phyloP scores from a whole-genome alignment of 2,113 vertebrate genomes.

The Corythaixoides concolor region DNA sequence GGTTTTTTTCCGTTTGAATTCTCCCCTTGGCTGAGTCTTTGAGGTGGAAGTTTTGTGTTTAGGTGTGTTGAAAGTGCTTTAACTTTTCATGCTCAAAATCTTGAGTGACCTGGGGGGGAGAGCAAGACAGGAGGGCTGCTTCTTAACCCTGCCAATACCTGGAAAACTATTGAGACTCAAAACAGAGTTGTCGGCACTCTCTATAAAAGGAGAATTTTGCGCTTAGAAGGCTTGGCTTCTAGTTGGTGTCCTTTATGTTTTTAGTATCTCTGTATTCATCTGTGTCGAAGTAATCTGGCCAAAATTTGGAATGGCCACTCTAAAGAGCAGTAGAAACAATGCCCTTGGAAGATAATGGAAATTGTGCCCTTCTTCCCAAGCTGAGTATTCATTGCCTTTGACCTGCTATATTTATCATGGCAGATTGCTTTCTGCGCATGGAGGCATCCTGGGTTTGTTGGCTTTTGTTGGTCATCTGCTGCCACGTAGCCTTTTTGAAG shows the following conservation, averaged over 20 bases:
- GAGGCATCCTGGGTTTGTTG: not conserved
- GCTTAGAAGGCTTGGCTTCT: not conserved
- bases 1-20: not conserved
- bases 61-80: not conserved
- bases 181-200: not conserved
- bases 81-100: not conserved
- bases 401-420: not conserved
- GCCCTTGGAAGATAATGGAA: not conserved
- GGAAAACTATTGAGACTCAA: not conserved
- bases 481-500: not conserved
- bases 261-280: not conserved
- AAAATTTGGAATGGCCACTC: not conserved
- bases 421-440: not conserved
- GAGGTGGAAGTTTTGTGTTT: not conserved
- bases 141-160: not conserved
- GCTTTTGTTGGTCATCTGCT: not conserved
- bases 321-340: not conserved
- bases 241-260: rapidly evolving
- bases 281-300: not conserved
- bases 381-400: not conserved
- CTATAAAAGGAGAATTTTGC: not conserved
- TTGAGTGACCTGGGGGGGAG: not conserved
- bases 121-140: not conserved
- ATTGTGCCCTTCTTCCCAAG: not conserved
- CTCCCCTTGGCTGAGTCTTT: not conserved